Conservation (phyloP, 2,113 vertebrate genomes). For the Jacana jacana region DNA sequence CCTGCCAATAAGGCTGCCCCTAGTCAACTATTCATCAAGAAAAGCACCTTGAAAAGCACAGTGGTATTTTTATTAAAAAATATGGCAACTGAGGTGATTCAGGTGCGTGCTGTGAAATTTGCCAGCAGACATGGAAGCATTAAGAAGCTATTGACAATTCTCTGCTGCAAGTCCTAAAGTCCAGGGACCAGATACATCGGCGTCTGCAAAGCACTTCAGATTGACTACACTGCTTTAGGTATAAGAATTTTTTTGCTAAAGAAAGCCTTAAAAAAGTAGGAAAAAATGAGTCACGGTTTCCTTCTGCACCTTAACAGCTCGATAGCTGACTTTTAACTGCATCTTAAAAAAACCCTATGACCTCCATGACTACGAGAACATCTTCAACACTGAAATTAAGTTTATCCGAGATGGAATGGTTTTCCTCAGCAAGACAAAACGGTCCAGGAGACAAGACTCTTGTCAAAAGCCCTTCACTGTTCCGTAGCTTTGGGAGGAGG, state of each 20-base stretch:
- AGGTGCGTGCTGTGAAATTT: neutral
- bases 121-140: neutral
- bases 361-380: neutral
- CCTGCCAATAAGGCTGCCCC: neutral
- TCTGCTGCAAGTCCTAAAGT: neutral
- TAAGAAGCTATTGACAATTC: neutral
- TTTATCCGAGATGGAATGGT: neutral
- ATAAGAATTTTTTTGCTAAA: neutral
- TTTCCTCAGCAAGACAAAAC: neutral
- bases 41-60: neutral
- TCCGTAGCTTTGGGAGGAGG: neutral
- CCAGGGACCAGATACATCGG: neutral
- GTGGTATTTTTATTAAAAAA: neutral
- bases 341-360: neutral
- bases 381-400: neutral
- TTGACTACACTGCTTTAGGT: fast-evolving
- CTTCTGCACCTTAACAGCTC: neutral
- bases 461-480: neutral
- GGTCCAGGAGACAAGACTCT: neutral
- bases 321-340: neutral
- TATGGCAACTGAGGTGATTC: neutral
- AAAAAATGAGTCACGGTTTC: neutral
- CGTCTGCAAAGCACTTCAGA: neutral
- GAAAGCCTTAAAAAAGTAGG: neutral
- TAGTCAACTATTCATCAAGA: neutral